Conservation (phyloP, 2,797 vertebrate species). For the Gephyroberyx darwinii region DNA sequence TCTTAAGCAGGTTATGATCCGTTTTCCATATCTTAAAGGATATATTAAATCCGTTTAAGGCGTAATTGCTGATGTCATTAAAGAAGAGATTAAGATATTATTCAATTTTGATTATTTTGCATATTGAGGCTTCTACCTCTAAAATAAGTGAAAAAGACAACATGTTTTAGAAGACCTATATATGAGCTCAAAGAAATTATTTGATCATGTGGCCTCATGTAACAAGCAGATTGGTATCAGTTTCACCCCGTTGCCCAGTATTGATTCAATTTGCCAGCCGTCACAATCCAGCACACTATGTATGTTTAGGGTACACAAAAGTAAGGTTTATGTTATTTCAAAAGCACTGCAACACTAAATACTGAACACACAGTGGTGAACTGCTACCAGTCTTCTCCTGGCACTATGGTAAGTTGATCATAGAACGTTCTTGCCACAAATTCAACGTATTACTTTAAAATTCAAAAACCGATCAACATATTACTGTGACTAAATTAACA, state of each 20-base stretch:
- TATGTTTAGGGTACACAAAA: conserved; percentile 18
- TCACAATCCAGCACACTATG: not conserved
- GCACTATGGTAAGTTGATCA: not conserved
- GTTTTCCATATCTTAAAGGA: conserved; percentile 57
- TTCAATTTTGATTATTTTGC: conserved; percentile 70
- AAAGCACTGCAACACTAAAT: not conserved
- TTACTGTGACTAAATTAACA: too few species aligned
- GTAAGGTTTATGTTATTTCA: not conserved
- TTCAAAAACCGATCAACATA: too few species aligned
- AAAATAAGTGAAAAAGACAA: conserved; percentile 22
- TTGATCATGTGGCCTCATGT: conserved; percentile 11
- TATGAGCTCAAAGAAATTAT: not conserved
- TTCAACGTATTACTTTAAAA: too few species aligned
- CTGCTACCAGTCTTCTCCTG: not conserved
- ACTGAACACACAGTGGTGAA: not conserved
- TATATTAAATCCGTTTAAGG: conserved; percentile 67
- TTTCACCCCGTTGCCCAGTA: too few species aligned
- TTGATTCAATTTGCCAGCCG: too few species aligned
- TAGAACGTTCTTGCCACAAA: too few species aligned
- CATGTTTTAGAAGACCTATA: not conserved
- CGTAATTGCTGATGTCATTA: conserved; percentile 69
- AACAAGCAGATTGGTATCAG: not conserved
- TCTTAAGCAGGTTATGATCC: conserved; percentile 67
- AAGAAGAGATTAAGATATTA: conserved; percentile 68
- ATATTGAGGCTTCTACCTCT: conserved; percentile 39